Base-by-base conservation (phyloP, 23 tunicate species). In the Trididemnum nubilum region DNA sequence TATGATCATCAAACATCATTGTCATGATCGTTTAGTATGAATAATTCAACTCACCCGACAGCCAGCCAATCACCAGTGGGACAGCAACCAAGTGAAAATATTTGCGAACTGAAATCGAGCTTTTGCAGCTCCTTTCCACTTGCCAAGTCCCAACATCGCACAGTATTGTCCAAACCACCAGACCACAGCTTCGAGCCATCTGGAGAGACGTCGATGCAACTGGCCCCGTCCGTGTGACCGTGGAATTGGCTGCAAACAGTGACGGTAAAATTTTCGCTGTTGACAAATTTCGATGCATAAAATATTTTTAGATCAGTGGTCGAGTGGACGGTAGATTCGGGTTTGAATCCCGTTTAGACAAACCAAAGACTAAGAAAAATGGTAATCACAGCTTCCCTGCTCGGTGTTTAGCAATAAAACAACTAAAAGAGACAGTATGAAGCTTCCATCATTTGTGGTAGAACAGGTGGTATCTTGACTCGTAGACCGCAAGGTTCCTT, bases 151-250 rank as follows among this genome's bases (percentile, higher is more conserved):
- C 99, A 94, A 71, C 85, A 82, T 44, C 99, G 87, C 23, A 94
- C 95, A 18, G 99, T 94, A 88, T 94, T 94, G 87, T 94, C 99
- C 74, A 94, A 51, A 32, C 99, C 99, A 26, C 99, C 99, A 0
- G 99, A 89, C 95, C 95, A 94, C 58, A 94, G 65, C 38, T 94
- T 89, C 26, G 90, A 88, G 26, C 99, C 99, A 51, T 89, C 99
- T 25, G 95, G 95, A 1, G 99, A 94, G 0, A 94, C 85, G 70
- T 94, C 99, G 40, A 94, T 90, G 78, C 99, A 94, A 23, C 88
- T 80, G 24, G 99, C 95, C 63, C 99, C 99, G 59, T 94, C 99
- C 15, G 99, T 94, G 73, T 94, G 99, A n/a, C 99, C 99, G 77
- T 89, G 91, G 83, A 94, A 94, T 50, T 85, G 86, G 51, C 98